These are phyloP conservation scores for Stichodactyla helianthus DNA, from an alignment of 64 coral and sea anemone genomes.

Conservation along the genomic window DNA sequence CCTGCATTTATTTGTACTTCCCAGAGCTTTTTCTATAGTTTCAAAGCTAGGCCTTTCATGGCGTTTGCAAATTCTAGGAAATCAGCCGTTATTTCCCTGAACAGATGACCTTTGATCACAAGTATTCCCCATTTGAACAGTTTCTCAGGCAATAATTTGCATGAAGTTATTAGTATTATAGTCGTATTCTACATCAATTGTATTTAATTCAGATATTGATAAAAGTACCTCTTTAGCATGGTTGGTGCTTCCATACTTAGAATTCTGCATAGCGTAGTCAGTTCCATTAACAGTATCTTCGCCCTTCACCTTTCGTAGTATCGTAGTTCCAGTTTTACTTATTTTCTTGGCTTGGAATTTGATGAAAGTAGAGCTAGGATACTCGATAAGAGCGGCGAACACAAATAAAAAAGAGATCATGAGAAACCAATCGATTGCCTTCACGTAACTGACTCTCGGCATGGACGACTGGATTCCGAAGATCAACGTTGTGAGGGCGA, in stretches of 20 bases:
- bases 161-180: no score
- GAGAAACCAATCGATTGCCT: constrained; percentile 90
- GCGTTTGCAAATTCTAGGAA: no score
- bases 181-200: no score
- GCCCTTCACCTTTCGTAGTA: constrained; percentile 76
- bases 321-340: constrained; percentile 56
- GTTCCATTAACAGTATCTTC: neutral
- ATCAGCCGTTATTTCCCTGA: no score
- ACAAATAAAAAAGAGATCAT: constrained; percentile 84
- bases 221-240: constrained; percentile 7
- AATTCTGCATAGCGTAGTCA: neutral
- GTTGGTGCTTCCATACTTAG: neutral
- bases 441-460: constrained; percentile 88
- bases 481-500: constrained; percentile 86
- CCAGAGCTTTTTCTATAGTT: no score
- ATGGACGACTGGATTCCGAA: constrained; percentile 89
- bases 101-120: no score
- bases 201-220: neutral
- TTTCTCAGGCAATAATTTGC: no score
- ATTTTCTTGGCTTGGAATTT: constrained; percentile 88
- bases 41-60: no score
- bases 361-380: constrained; percentile 87
- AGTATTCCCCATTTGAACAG: no score
- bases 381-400: constrained; percentile 78
- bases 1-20: no score